These are phyloP conservation scores for Patella depressa DNA, from an alignment of 2,888 invertebrate genomes.

Conservation along the genomic window DNA sequence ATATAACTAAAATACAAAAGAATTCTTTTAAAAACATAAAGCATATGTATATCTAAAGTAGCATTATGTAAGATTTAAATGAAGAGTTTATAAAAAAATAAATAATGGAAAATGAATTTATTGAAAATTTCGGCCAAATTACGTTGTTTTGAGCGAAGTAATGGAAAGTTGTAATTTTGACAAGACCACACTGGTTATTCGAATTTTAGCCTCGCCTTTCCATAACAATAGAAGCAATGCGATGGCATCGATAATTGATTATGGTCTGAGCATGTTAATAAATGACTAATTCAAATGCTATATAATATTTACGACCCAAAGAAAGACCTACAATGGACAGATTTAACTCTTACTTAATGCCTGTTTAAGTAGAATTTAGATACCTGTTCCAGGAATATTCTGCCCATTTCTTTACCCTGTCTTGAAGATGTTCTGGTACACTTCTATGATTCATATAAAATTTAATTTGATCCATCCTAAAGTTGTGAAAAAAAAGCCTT, in stretches of 20 bases:
- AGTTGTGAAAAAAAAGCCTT: slow-evolving; percentile 1
- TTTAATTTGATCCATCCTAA: slow-evolving; percentile 68
- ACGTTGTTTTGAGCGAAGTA: too few species aligned
- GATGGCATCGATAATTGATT: not conserved
- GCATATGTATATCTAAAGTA: not conserved
- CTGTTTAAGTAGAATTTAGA: not conserved
- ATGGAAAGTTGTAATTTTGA: too few species aligned
- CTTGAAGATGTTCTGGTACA: slow-evolving; percentile 62
- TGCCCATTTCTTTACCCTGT: slow-evolving; percentile 66
- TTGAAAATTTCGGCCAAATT: too few species aligned
- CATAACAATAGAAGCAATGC: not conserved
- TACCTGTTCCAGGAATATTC: slow-evolving; percentile 67
- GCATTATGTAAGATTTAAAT: too few species aligned
- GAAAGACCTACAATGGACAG: too few species aligned
- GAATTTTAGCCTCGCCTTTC: too few species aligned
- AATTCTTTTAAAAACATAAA: not conserved
- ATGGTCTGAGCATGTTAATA: too few species aligned
- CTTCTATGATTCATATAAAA: slow-evolving; percentile 63
- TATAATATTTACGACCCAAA: too few species aligned
- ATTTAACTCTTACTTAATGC: not conserved
- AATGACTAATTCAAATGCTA: too few species aligned
- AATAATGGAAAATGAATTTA: too few species aligned
- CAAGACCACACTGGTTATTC: too few species aligned
- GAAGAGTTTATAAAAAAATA: too few species aligned
- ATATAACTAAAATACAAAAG: not conserved